Percentiles rank a stretch among this genome's conserved stretches.
Conservation (phyloP, 2,113 vertebrate species). For the Prunella fulvescens region DNA sequence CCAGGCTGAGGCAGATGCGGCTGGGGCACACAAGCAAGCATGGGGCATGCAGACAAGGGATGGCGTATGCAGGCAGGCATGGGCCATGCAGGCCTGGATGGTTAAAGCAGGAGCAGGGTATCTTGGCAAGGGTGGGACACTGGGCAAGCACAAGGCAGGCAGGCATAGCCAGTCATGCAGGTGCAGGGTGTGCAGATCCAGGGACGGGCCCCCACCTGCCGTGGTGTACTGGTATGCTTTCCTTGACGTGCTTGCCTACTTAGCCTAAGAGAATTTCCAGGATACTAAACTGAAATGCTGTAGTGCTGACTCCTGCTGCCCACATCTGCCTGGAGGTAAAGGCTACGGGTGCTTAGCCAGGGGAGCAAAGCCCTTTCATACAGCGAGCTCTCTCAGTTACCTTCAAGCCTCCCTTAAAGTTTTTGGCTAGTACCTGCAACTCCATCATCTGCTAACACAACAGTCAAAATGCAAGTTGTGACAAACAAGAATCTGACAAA, state of each 20-base stretch:
- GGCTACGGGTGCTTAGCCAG: background rate
- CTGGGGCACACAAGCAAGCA: no score
- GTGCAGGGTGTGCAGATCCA: no score
- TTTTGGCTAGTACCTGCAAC: background rate
- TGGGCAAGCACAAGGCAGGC: background rate
- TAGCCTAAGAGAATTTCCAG: background rate
- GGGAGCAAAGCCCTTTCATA: background rate
- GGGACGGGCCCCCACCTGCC: background rate
- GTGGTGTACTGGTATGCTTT: accelerated
- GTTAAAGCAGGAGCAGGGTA: background rate
- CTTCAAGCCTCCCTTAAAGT: background rate
- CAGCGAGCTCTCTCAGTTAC: background rate
- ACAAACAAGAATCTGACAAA: background rate
- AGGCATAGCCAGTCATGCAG: background rate
- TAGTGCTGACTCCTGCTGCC: background rate
- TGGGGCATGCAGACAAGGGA: accelerated
- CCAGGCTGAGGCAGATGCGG: no score
- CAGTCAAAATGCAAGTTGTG: background rate
- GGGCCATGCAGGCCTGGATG: no score
- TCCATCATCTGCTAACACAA: background rate
- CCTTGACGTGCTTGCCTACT: accelerated
- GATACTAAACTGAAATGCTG: background rate
- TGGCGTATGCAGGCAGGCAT: accelerated
- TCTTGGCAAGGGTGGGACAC: background rate
- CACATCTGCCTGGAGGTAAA: background rate